Evolutionary conservation across 2,888 invertebrate genomes (phyloP), one percentile per base, ranked within the genome.

Genomic region (Lithophane socia): DNA sequence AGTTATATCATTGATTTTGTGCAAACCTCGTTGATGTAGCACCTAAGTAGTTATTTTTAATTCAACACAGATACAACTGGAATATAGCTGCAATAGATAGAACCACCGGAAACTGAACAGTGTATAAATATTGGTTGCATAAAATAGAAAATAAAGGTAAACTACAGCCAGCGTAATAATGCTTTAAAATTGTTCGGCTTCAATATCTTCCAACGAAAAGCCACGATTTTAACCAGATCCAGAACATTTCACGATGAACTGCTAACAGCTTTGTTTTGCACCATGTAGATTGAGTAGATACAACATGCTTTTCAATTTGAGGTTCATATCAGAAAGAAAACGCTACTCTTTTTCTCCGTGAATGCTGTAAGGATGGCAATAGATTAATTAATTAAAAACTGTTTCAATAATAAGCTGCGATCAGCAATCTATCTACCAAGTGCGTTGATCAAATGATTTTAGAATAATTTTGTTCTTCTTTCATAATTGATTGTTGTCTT

Each of bases 161-260:
- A 42, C 5, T 61, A 21, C 21, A 52, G 21, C 60, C 16, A 2
- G 21, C 2, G 9, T 7, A 75, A 60, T 13, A 42, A 61, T 18
- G 8, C 18, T 12, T 29, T 1, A 49, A 75, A 75, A 75, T 42
- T 18, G 16, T 0, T 60, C 2, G 18, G 9, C 10, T 60, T 60
- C 24, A 49, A 75, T 49, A 61, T 7, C 9, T n/a, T 63, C n/a
- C 4, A 44, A 77, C 47, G 7, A 2, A 37, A 47, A 54, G 10
- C 9, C 44, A 42, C 21, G 1, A n/a, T 77, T 77, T 56, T 56
- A 13, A 56, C 47, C 47, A 77, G 13, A 79, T 37, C 29, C 16
- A 12, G 29, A 67, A 29, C 0, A n/a, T 16, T 65, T 58, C 21
- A 0, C 16, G 2, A 24, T 42, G 8, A 29, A 29, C 12, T 49